These are phyloP conservation scores for Idaea aversata DNA, from an alignment of 2,888 invertebrate species.

Conservation along the genomic window DNA sequence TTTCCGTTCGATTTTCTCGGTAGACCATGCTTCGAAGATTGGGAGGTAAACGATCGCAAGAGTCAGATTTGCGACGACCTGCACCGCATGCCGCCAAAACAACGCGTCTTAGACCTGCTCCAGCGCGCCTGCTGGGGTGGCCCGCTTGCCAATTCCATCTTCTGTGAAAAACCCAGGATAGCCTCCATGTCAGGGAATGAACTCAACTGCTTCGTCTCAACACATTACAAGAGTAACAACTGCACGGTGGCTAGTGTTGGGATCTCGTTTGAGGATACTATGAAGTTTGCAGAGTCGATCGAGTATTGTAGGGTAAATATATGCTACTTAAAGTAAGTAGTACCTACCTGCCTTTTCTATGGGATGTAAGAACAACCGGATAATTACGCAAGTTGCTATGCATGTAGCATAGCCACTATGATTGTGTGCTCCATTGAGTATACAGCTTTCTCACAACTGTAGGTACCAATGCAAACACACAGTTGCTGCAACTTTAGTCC, in stretches of 20 bases:
- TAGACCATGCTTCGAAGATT: slow-evolving; percentile 53
- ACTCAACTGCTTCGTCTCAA: slow-evolving; percentile 37
- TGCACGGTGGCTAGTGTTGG: slow-evolving; percentile 59
- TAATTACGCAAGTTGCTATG: no score
- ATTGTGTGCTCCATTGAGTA: no score
- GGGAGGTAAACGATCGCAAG: slow-evolving; percentile 55
- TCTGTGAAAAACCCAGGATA: slow-evolving; percentile 49
- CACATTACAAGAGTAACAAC: slow-evolving; percentile 42
- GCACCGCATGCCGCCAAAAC: slow-evolving; percentile 42
- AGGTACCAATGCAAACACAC: no score
- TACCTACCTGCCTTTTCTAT: no score
- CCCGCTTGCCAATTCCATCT: slow-evolving; percentile 56
- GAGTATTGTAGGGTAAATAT: slow-evolving; percentile 38
- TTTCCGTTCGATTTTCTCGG: background rate
- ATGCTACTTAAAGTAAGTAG: no score
- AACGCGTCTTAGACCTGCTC: slow-evolving; percentile 55
- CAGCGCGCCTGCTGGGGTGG: slow-evolving; percentile 62
- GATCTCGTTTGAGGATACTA: slow-evolving; percentile 56
- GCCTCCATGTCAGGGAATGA: slow-evolving; percentile 38
- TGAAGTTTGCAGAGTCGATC: slow-evolving; percentile 54
- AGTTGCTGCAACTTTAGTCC: background rate
- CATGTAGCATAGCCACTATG: no score
- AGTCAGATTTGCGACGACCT: slow-evolving; percentile 48
- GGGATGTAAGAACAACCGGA: no score
- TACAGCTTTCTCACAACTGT: no score